phyloP scores from a whole-genome alignment of 2,888 invertebrate species.

The Spialia ferax region DNA sequence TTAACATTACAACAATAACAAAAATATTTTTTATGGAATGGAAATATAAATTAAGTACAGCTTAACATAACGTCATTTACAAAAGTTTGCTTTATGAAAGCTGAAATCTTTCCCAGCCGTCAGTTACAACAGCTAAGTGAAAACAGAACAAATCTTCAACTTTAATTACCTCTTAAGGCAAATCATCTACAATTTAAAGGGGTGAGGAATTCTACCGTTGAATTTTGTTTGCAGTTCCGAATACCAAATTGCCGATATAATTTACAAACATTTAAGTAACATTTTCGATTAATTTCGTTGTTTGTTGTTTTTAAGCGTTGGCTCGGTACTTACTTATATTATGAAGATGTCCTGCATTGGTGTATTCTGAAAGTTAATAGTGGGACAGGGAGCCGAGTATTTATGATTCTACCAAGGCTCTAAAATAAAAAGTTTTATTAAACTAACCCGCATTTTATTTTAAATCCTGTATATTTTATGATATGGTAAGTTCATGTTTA shows the following conservation, averaged over 20 bases:
- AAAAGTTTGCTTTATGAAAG: slow-evolving; percentile 25
- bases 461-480: background rate
- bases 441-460: background rate
- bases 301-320: background rate
- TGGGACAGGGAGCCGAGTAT: too few relatives aligned
- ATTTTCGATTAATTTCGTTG: background rate
- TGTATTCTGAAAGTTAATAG: too few relatives aligned
- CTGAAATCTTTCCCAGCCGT: slow-evolving; percentile 22
- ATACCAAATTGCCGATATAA: slow-evolving; percentile 4
- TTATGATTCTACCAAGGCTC: background rate
- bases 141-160: slow-evolving; percentile 51
- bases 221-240: background rate
- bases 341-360: too few relatives aligned
- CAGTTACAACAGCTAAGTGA: slow-evolving; percentile 39
- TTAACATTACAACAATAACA: background rate
- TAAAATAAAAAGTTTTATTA: background rate
- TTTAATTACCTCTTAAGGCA: slow-evolving; percentile 46
- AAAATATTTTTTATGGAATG: background rate
- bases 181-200: slow-evolving; percentile 16
- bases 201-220: background rate
- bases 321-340: too few relatives aligned
- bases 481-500: background rate
- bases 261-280: background rate
- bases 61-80: slow-evolving; percentile 9
- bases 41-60: slow-evolving; percentile 14